phyloP scores from a whole-genome alignment of 2,797 vertebrate genomes.

The Triplophysa bombifrons region DNA sequence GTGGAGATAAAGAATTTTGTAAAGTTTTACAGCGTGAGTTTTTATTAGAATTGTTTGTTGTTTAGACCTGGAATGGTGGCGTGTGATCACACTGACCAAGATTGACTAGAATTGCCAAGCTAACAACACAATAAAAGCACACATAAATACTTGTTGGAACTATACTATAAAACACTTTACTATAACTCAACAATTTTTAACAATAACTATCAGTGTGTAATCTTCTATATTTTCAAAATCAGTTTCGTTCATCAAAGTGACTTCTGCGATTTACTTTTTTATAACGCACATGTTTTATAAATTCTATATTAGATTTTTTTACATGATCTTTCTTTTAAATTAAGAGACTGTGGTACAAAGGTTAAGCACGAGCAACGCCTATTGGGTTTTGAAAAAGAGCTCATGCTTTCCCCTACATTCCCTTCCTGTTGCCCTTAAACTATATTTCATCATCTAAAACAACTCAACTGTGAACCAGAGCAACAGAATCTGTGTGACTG shows the following conservation, averaged over 20 bases:
- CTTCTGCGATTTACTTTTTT: not conserved
- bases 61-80: too few species aligned
- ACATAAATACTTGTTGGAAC: not conserved
- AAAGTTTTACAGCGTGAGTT: too few species aligned
- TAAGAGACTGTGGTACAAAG: too few species aligned
- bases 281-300: not conserved
- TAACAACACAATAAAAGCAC: not conserved
- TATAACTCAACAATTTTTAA: too few species aligned
- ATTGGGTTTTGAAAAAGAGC: conserved; percentile 1
- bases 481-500: not conserved
- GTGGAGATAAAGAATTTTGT: too few species aligned
- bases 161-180: too few species aligned
- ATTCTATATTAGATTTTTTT: not conserved
- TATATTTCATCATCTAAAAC: not conserved
- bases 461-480: conserved; percentile 19
- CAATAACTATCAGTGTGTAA: too few species aligned
- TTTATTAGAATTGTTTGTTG: too few species aligned
- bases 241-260: not conserved
- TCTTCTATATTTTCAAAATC: not conserved
- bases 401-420: not conserved
- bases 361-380: not conserved
- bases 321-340: too few species aligned
- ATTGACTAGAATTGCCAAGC: too few species aligned
- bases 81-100: too few species aligned
- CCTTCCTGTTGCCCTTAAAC: not conserved